Conservation (phyloP, 2,113 vertebrate genomes). For the Poecilia latipinna region DNA sequence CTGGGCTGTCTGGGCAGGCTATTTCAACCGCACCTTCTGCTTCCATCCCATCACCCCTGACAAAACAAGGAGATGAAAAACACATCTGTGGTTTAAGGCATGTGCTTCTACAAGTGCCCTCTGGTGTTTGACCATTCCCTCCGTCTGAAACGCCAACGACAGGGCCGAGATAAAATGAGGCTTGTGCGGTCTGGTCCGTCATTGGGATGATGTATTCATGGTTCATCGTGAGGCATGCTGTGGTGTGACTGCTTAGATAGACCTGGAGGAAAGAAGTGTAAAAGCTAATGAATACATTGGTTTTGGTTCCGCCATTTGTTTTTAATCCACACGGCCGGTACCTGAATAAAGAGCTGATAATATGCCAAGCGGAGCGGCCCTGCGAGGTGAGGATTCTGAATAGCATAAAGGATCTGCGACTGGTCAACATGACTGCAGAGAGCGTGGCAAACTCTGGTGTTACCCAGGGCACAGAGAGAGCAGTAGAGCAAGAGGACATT, state of each 20-base stretch:
- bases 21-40: conserved; percentile 25
- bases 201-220: conserved; percentile 95
- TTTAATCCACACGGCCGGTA: conserved; percentile 15
- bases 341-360: conserved; percentile 91
- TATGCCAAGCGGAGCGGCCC: conserved; percentile 87
- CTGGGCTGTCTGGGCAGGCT: conserved; percentile 85
- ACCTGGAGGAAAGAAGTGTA: conserved; percentile 60
- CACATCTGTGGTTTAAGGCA: conserved; percentile 87
- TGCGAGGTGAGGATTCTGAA: conserved; percentile 88
- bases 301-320: not conserved
- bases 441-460: conserved; percentile 89
- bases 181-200: conserved; percentile 87
- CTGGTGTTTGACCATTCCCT: conserved; percentile 7
- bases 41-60: conserved; percentile 65
- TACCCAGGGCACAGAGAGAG: conserved; percentile 90
- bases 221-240: conserved; percentile 90
- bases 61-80: conserved; percentile 88
- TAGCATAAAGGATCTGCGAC: conserved; percentile 89
- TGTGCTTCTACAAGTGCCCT: conserved; percentile 81
- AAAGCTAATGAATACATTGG: not conserved
- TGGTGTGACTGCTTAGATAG: conserved; percentile 87
- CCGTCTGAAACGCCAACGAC: not conserved
- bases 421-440: conserved; percentile 95
- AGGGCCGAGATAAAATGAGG: conserved; percentile 83
- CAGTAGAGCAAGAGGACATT: conserved; percentile 92